Evolutionary conservation across 2,113 vertebrate species (phyloP), one percentile per base, ranked within the genome.

Genomic region (Scomber colias): DNA sequence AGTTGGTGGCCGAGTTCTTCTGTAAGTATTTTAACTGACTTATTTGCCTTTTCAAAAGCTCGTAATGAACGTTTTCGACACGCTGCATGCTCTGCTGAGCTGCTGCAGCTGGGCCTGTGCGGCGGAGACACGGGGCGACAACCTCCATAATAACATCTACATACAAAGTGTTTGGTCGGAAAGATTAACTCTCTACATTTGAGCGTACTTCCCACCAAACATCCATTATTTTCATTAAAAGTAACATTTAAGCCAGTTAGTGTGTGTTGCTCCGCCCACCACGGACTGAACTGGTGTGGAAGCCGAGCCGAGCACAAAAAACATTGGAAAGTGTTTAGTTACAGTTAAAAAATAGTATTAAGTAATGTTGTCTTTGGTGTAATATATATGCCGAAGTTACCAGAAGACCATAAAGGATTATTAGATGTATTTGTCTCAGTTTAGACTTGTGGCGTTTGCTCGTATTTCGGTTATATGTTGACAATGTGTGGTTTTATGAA

Each of bases 1-100:
- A 98, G 21, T 93, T 97, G 3, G 97, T 99, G 16, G 96, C 97
- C 0, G 97, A 99, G 84, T 99, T 99, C 45, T 99, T 98, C 86
- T 97, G 97, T 99, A 77, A 97, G 97, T 93, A 21, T 75, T 66
- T 5, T 0, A 11, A 0, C 3, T 13, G 16, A 9, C 50, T 56
- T 1, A 0, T 53, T 17, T 11, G 5, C 16, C 7, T 0, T 51
- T 5, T 40, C 35, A 53, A 53, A 5, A 7, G 12, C 6, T 27
- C 7, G 5, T 65, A 45, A 16, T 3, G 3, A 9, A 2, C 40
- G 6, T 10, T 19, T 21, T 27, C 1, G 17, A 53, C 67, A 79
- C 11, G 54, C 71, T 44, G 2, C 54, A 19, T 9, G 49, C 27
- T 0, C 10, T 14, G 82, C 87, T 84, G 65, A 46, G 0, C 2